A percentile compares a stretch with the other conserved stretches of the same genome.
These are phyloP conservation scores for Eurystomus glaucurus DNA, from an alignment of 2,797 vertebrate species.

Conservation along the genomic window DNA sequence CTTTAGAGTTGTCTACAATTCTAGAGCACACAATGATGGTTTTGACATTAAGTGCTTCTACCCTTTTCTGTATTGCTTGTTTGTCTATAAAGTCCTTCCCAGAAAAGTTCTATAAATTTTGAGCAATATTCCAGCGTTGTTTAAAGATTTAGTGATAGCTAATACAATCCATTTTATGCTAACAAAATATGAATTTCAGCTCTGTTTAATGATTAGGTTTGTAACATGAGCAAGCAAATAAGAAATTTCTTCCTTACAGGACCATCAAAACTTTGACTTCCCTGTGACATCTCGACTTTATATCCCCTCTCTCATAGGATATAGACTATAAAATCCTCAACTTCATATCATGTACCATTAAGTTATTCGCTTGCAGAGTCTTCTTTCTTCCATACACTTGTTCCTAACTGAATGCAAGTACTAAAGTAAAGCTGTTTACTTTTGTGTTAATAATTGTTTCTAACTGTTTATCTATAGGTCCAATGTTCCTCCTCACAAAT, in stretches of 20 bases:
- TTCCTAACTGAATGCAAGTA: not conserved
- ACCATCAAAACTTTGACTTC: not conserved
- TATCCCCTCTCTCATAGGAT: not conserved
- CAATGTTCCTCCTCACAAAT: not conserved
- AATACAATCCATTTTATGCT: not conserved
- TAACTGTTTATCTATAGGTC: not conserved
- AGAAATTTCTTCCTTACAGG: not conserved
- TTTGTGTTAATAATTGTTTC: not conserved
- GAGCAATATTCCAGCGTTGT: not conserved
- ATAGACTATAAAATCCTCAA: not conserved
- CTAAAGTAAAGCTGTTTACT: not conserved
- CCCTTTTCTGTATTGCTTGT: not conserved
- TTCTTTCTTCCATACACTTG: not conserved
- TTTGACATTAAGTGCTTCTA: not conserved
- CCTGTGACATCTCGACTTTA: not conserved
- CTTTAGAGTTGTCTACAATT: not conserved
- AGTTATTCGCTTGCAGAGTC: not conserved
- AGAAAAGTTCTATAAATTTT: not conserved
- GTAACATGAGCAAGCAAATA: not conserved
- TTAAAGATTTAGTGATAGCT: not conserved
- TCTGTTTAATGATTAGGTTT: not conserved
- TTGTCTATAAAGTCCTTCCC: not conserved
- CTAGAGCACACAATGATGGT: not conserved
- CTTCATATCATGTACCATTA: not conserved
- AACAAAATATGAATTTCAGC: not conserved